Evolutionary conservation across 2,113 vertebrate species (phyloP).

Genomic region (Hippocampus comes): DNA sequence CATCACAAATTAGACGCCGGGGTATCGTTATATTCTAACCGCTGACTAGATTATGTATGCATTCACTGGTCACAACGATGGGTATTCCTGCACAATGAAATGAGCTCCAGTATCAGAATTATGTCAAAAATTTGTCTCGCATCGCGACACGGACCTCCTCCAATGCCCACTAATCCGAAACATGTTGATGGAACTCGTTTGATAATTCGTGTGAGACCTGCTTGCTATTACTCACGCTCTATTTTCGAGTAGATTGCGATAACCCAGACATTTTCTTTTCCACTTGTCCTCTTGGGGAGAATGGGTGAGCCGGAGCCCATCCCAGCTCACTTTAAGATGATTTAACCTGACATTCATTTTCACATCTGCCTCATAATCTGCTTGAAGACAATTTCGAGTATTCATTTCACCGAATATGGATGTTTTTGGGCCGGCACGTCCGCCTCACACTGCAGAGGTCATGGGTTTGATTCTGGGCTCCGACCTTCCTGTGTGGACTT

Average conservation of each 20-base stretch:
- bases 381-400: not conserved
- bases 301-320: not conserved
- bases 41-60: not conserved
- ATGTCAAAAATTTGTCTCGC: not conserved
- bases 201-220: not conserved
- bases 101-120: not conserved
- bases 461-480: too few species aligned
- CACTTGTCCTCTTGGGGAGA: not conserved
- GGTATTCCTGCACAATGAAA: not conserved
- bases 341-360: too few species aligned
- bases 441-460: too few species aligned
- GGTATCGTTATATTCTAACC: not conserved
- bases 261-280: not conserved
- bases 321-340: not conserved
- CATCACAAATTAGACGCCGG: not conserved
- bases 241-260: not conserved
- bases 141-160: not conserved
- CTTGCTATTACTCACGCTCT: not conserved
- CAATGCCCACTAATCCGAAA: not conserved
- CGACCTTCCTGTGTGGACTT: too few species aligned
- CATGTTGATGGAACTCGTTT: not conserved
- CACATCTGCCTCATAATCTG: too few species aligned
- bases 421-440: not conserved
- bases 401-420: not conserved
- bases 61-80: not conserved